phyloP scores from a whole-genome alignment of 2,113 vertebrate genomes.

The Corythornis cristatus region DNA sequence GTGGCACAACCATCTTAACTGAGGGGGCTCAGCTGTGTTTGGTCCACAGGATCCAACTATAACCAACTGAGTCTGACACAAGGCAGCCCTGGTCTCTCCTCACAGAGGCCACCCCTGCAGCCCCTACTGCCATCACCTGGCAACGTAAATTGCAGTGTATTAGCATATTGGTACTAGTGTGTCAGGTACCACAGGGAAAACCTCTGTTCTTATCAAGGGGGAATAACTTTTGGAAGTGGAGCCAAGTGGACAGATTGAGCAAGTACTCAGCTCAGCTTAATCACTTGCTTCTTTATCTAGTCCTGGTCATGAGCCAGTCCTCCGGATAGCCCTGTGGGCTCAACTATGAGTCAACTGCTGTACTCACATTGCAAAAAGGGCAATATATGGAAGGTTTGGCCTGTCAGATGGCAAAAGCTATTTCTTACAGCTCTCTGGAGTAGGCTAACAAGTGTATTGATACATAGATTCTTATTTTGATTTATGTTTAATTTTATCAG shows the following conservation, averaged over 20 bases:
- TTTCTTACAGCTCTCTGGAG: not conserved
- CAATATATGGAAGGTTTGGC: not conserved
- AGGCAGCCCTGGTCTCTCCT: not conserved
- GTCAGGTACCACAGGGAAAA: not conserved
- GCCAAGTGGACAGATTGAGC: not conserved
- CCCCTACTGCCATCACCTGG: fast-evolving
- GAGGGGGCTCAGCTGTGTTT: not conserved
- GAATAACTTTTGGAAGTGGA: not conserved
- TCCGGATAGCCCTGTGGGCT: not conserved
- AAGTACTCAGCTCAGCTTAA: not conserved
- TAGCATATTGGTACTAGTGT: not conserved
- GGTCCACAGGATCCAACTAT: not conserved
- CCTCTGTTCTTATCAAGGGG: not conserved
- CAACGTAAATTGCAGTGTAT: not conserved
- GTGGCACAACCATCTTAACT: not conserved
- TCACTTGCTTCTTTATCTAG: not conserved
- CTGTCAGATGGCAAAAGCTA: not conserved
- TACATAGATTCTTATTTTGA: not conserved
- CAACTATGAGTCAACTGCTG: not conserved
- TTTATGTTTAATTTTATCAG: not conserved
- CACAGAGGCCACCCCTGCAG: not conserved
- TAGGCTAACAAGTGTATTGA: not conserved
- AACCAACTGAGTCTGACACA: fast-evolving
- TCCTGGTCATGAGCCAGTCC: fast-evolving
- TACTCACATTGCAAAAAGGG: not conserved